Conservation (phyloP, 2,113 vertebrate genomes). For the Galbula dea region DNA sequence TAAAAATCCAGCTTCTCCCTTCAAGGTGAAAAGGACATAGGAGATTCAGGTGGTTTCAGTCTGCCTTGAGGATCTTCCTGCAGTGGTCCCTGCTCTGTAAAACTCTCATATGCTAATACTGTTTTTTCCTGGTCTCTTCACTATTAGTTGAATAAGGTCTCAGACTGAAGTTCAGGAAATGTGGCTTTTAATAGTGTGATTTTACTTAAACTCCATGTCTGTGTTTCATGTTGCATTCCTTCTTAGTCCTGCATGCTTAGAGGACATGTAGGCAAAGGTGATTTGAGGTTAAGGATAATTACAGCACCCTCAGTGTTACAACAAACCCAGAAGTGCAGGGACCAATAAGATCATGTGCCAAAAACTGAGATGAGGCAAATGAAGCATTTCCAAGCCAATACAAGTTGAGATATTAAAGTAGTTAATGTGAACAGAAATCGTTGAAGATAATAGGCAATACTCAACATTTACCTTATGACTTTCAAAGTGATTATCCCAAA, state of each 20-base stretch:
- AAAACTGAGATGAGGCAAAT: background rate
- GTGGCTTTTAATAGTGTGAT: background rate
- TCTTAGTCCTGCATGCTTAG: background rate
- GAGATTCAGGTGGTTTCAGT: background rate
- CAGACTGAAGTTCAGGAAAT: background rate
- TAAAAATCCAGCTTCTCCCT: constrained; percentile 21
- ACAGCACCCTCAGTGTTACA: background rate
- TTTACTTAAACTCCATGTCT: background rate
- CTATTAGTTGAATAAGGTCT: background rate
- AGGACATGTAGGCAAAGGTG: background rate
- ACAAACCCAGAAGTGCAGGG: background rate
- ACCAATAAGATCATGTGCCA: background rate
- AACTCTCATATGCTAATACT: background rate
- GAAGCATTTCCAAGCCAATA: background rate
- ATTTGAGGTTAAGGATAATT: background rate
- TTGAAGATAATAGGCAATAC: background rate
- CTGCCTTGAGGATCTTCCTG: background rate
- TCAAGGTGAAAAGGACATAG: constrained; percentile 49
- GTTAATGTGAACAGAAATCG: background rate
- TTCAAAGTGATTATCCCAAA: background rate
- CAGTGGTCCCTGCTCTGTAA: background rate
- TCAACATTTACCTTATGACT: background rate
- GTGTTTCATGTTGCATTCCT: background rate
- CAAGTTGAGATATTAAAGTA: background rate
- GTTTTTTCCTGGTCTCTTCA: background rate